These are phyloP conservation scores for Lepidocolaptes lacrymiger DNA, from an alignment of 2,797 vertebrate species.

Conservation along the genomic window DNA sequence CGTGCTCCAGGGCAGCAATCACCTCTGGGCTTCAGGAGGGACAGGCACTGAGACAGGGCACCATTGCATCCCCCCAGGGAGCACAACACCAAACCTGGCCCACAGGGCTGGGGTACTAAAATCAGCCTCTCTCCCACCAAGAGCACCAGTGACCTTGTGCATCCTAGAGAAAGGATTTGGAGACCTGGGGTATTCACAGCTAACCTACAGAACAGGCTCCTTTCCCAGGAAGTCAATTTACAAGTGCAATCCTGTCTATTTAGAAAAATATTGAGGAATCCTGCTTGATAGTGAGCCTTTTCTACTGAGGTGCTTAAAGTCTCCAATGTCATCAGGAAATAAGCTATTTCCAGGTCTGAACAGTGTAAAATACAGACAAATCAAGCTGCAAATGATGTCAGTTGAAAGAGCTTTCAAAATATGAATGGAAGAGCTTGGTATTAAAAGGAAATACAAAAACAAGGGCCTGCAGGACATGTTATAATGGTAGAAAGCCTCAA, in stretches of 20 bases:
- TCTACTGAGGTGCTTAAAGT: background rate
- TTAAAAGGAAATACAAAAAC: background rate
- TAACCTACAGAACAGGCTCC: background rate
- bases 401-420: background rate
- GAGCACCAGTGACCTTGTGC: background rate
- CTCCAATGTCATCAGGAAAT: background rate
- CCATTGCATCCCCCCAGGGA: background rate
- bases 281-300: background rate
- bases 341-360: background rate
- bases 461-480: background rate
- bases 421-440: background rate
- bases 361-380: background rate
- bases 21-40: background rate
- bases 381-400: background rate
- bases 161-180: background rate
- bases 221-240: background rate
- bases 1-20: background rate
- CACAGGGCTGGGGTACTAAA: background rate
- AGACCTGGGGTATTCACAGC: background rate
- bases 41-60: fast-evolving
- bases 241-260: background rate
- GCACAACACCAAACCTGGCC: background rate
- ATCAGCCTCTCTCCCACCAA: background rate
- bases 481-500: background rate
- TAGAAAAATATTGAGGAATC: background rate